Percentiles rank a stretch among this genome's conserved stretches.
phyloP scores from a whole-genome alignment of 2,113 vertebrate species.

The Salvator merianae region DNA sequence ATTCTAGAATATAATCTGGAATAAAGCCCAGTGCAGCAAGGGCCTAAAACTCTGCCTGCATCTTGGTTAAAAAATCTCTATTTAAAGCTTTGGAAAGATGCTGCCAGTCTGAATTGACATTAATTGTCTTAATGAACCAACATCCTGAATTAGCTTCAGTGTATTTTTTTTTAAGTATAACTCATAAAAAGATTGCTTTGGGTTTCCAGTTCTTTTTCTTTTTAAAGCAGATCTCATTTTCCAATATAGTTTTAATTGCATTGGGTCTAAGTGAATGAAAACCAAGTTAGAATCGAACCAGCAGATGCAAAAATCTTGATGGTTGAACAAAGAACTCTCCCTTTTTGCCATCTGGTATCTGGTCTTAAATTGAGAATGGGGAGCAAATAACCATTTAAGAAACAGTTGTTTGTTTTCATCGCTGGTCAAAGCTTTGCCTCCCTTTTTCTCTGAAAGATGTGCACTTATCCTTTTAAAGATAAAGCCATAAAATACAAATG shows the following conservation, averaged over 20 bases:
- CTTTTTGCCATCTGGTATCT: constrained; percentile 66
- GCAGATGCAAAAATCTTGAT: constrained; percentile 71
- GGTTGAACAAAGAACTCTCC: constrained; percentile 65
- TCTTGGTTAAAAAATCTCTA: background rate
- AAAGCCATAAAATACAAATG: constrained; percentile 54
- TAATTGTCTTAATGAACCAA: background rate
- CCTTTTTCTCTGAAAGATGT: constrained; percentile 49
- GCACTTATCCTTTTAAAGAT: constrained; percentile 46
- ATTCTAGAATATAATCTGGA: too few species aligned
- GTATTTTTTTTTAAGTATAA: background rate
- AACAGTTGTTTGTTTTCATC: constrained; percentile 35
- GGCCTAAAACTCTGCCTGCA: too few species aligned
- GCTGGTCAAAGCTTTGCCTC: constrained; percentile 1
- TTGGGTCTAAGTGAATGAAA: constrained; percentile 71
- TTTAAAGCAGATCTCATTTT: constrained; percentile 44
- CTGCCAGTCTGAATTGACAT: background rate
- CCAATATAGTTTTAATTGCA: constrained; percentile 62
- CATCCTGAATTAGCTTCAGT: background rate
- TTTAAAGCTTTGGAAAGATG: background rate
- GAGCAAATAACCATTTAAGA: constrained; percentile 51
- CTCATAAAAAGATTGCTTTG: background rate
- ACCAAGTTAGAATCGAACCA: constrained; percentile 76
- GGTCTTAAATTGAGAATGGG: constrained; percentile 35
- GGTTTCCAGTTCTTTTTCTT: constrained; percentile 11
- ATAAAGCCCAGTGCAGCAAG: too few species aligned